phyloP scores from a whole-genome alignment of 2,888 invertebrate species.

The Trichopoda pennipes region DNA sequence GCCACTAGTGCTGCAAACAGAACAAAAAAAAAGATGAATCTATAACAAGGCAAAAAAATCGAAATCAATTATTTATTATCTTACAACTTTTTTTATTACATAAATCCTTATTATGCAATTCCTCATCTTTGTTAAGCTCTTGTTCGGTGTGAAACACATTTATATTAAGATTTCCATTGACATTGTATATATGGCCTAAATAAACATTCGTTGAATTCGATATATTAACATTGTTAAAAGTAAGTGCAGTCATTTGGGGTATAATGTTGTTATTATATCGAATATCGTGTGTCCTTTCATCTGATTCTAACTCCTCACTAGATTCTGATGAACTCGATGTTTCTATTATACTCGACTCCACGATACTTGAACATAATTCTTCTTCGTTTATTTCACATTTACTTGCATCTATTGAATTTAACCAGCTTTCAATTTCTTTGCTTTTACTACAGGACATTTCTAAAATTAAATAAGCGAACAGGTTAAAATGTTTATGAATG shows the following conservation, averaged over 20 bases:
- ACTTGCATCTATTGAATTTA: constrained; percentile 15
- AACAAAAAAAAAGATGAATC: not conserved
- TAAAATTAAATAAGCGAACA: too few species aligned
- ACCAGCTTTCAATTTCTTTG: constrained; percentile 30
- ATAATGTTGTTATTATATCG: constrained; percentile 4
- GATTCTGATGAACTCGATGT: constrained; percentile 71
- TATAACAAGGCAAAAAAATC: not conserved
- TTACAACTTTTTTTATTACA: not conserved
- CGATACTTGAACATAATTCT: constrained; percentile 72
- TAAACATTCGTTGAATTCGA: constrained; percentile 81
- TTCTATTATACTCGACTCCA: constrained; percentile 74
- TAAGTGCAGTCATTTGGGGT: constrained; percentile 1
- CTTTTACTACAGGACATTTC: not conserved
- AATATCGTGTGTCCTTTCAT: constrained; percentile 73
- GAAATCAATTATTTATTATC: not conserved
- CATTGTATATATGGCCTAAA: constrained; percentile 81
- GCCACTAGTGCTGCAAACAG: not conserved
- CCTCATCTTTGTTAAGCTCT: not conserved
- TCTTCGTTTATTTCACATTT: constrained; percentile 65
- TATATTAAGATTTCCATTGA: constrained; percentile 80
- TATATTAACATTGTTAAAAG: constrained; percentile 78
- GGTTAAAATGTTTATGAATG: too few species aligned
- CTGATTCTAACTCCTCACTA: constrained; percentile 69
- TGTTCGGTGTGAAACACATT: constrained; percentile 25
- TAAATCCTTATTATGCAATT: not conserved